Evolutionary conservation across 2,797 vertebrate species (phyloP).

Genomic region (Antrozous pallidus): DNA sequence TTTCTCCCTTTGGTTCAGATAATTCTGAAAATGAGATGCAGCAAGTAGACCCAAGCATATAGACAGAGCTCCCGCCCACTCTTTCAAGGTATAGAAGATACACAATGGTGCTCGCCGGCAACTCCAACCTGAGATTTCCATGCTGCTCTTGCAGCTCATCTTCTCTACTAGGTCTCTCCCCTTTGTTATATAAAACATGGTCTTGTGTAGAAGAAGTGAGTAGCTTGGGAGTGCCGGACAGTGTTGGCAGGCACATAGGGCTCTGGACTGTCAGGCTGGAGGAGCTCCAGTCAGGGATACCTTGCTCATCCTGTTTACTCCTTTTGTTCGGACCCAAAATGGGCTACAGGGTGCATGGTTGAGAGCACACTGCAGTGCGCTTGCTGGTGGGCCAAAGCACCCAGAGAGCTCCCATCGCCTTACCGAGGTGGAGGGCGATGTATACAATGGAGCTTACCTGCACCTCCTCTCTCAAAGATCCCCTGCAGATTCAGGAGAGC

Average conservation of each 20-base stretch:
- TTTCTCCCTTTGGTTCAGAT: neutral
- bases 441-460: neutral
- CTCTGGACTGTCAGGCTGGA: neutral
- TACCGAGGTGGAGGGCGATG: neutral
- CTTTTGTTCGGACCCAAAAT: neutral
- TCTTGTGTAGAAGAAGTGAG: neutral
- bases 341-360: neutral
- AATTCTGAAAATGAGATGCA: neutral
- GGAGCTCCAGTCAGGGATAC: neutral
- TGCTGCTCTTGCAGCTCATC: neutral
- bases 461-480: neutral
- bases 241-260: neutral
- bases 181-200: neutral
- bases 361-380: neutral
- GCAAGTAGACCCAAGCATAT: neutral
- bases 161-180: neutral
- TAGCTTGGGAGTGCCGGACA: neutral
- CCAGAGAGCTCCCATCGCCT: neutral
- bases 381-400: neutral
- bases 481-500: neutral
- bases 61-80: neutral
- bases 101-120: neutral
- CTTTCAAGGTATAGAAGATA: neutral
- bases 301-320: neutral
- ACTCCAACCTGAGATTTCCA: neutral